A percentile compares a stretch with the other conserved stretches of the same genome.
Evolutionary conservation across 2,797 vertebrate species (phyloP).

Genomic region (Clarias fuscus): DNA sequence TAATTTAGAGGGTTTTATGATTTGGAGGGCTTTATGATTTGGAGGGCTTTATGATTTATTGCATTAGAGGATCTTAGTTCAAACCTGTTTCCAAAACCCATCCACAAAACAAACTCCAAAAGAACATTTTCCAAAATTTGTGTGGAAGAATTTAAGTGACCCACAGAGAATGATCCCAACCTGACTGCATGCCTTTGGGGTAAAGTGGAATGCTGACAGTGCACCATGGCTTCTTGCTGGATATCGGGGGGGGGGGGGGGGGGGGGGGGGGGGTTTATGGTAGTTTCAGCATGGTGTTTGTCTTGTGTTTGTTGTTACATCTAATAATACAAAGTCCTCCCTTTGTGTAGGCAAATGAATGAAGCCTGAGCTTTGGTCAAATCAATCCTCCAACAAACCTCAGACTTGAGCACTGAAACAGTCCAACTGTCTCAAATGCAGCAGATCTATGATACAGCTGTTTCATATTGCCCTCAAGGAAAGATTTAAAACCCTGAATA

Average conservation of each 20-base stretch:
- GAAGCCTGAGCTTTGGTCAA: neutral
- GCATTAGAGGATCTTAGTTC: neutral
- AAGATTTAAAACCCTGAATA: neutral
- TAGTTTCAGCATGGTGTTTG: neutral
- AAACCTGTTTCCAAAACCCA: neutral
- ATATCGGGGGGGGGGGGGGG: too few relatives aligned
- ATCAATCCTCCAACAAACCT: neutral
- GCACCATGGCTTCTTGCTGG: neutral
- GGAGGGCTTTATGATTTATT: neutral
- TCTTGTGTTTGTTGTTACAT: neutral
- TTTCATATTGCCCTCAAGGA: neutral
- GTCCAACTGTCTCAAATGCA: neutral
- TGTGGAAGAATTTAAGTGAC: neutral
- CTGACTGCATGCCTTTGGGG: neutral
- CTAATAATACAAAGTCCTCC: neutral
- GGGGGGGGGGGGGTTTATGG: too few relatives aligned
- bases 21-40: neutral
- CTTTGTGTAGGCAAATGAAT: neutral
- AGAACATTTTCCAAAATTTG: neutral
- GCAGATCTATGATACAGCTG: slow-evolving; percentile 12
- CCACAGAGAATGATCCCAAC: neutral
- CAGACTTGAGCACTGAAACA: neutral
- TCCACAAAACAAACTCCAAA: neutral
- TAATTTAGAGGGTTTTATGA: too few relatives aligned
- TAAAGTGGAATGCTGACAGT: neutral